Evolutionary conservation across 2,888 invertebrate species (phyloP), one percentile per base, ranked within the genome.

Genomic region (Neria commutata): DNA sequence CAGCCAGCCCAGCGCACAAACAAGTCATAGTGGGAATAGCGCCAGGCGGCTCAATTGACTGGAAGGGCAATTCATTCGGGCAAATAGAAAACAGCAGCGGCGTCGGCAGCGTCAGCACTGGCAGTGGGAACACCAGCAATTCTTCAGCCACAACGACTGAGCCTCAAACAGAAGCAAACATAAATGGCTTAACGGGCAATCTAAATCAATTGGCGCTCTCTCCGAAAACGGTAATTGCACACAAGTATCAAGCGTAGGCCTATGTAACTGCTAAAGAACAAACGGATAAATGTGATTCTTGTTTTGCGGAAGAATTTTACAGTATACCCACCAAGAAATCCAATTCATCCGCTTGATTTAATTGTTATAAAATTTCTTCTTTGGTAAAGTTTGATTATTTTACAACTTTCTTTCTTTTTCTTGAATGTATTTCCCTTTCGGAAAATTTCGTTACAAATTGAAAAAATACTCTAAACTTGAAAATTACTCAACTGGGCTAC

Each of bases 181-280:
- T 78, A 40, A 81, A 75, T 52, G 78, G 73, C 37, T 66, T 80
- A 46, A 73, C 73, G 4, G 37, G n/a, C n/a, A 75, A 72, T 46
- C 63, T 80, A 62, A 78, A 76, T 54, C 75, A 79, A 56, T 68
- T 80, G 57, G 70, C 73, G 54, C 69, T 79, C 47, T 70, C 76
- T 57, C 68, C 71, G 60, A 77, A 78, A 70, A 72, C 75, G 76
- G 80, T 79, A 78, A 78, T 46, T 50, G 26, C 16, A 8, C 23
- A 34, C 8, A 34, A 14, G 8, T n/a, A n/a, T 16, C 10, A 48
- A 21, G 25, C 29, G 2, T 53, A 23, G 40, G 16, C 17, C 29
- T 29, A 10, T 56, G 25, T 19, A 17, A 40, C 29, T 10, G 40
- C 24, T n/a, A 11, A 24, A 14, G 11, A 11, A 4, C 17, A 45